phyloP scores from a whole-genome alignment of 2,797 vertebrate genomes.

The Danio jaintianensis region DNA sequence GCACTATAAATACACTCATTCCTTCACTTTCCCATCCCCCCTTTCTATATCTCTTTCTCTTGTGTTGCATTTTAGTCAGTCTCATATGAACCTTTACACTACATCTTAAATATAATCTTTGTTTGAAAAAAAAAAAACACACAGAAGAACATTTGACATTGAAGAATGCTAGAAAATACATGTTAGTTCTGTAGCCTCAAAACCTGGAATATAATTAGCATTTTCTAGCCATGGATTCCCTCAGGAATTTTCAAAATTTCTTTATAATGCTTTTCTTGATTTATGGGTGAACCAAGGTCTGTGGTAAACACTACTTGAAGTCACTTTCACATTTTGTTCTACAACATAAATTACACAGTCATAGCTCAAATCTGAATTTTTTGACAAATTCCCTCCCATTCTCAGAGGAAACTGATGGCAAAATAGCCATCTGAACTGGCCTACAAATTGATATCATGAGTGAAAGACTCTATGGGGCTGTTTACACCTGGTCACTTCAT shows the following conservation, averaged over 20 bases:
- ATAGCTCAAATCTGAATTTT: background rate
- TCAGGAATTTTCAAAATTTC: conserved; percentile 10
- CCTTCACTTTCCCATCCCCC: conserved; percentile 6
- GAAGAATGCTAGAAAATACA: conserved; percentile 6
- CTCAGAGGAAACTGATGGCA: background rate
- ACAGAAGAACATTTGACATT: background rate
- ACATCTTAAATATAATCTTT: conserved; percentile 1
- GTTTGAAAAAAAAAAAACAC: background rate
- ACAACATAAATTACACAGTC: conserved; percentile 5
- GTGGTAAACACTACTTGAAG: conserved; percentile 1
- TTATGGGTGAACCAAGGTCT: conserved; percentile 1
- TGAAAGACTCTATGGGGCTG: background rate
- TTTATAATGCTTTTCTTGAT: conserved; percentile 3
- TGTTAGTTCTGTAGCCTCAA: conserved; percentile 18
- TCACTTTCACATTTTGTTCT: conserved; percentile 5
- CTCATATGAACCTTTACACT: conserved; percentile 2
- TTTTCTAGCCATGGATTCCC: conserved; percentile 9
- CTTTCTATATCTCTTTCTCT: conserved; percentile 36
- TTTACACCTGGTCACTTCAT: too few species aligned
- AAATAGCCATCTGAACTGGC: background rate
- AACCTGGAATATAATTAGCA: background rate
- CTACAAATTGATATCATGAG: background rate
- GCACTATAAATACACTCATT: conserved; percentile 67
- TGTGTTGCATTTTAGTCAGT: conserved; percentile 13
- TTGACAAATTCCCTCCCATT: too few species aligned